These are phyloP conservation scores for Chesias legatella DNA, from an alignment of 2,888 invertebrate species.

Conservation along the genomic window DNA sequence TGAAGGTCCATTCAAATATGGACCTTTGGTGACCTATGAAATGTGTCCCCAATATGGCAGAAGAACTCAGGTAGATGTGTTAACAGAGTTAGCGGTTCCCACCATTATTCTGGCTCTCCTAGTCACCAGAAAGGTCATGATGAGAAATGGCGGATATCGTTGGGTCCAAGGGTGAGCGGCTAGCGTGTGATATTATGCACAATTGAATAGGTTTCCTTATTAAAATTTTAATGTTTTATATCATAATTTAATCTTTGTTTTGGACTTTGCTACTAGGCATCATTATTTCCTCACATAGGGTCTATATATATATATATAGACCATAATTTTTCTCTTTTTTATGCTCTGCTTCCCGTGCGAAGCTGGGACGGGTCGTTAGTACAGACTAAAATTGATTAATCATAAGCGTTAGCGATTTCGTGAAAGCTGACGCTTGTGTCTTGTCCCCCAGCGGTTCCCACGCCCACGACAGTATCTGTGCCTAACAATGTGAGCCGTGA, in stretches of 20 bases:
- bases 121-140: constrained; percentile 63
- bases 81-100: constrained; percentile 63
- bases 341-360: too few relatives aligned
- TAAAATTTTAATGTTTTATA: too few relatives aligned
- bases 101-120: constrained; percentile 64
- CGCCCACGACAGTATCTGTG: constrained; percentile 48
- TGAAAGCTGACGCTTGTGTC: constrained; percentile 31
- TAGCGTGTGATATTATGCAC: constrained; percentile 17
- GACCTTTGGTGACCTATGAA: too few relatives aligned
- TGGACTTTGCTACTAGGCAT: too few relatives aligned
- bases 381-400: too few relatives aligned
- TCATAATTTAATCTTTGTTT: neutral
- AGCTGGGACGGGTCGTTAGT: too few relatives aligned
- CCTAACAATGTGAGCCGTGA: constrained; percentile 59
- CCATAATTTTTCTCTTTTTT: too few relatives aligned
- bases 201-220: neutral
- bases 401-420: too few relatives aligned
- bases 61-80: constrained; percentile 49
- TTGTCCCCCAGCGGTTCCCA: constrained; percentile 39
- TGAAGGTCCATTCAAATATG: constrained; percentile 12
- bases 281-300: too few relatives aligned
- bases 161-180: constrained; percentile 26
- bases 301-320: too few relatives aligned
- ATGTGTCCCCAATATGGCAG: constrained; percentile 25
- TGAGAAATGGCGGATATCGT: constrained; percentile 56